Base-by-base conservation (phyloP, 2,113 vertebrate species). In the Laterallus jamaicensis region DNA sequence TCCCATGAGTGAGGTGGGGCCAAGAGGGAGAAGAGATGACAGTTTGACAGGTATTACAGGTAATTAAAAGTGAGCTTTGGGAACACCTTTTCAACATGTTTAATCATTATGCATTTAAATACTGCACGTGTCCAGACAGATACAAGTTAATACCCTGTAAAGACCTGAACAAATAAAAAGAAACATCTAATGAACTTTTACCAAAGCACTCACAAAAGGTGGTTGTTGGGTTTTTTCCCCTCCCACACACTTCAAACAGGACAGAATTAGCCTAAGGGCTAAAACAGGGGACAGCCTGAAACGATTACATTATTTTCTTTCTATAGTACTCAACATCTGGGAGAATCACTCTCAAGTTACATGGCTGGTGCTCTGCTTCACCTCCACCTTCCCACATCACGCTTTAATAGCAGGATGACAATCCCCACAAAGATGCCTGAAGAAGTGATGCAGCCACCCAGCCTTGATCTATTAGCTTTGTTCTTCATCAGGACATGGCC, bases 1-100 rank as follows among this genome's bases (percentile, higher is more conserved):
- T 95, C 93, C 82, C 93, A 95, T 0, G 11, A 79, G 69, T 29
- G 74, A 96, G 89, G 94, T 64, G 77, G 64, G 69, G 91, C 88
- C 40, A 86, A 69, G 42, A 88, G 25, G 47, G 26, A 90, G 54
- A 60, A 32, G 29, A 84, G 25, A 90, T 4, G 7, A 93, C 77
- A 92, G 74, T n/a, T 47, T 59, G 74, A 78, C 19, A 0, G 93
- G 76, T 80, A 90, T 39, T 90, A 83, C 77, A 49, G 74, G 86
- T 91, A 92, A 83, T 86, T 86, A 90, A 35, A 54, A 92, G 32
- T 0, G 1, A 78, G 83, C 62, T 94, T 68, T 60, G 62, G 55
- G 56, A 94, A 88, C 69, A 91, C 11, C 64, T 96, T 90, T 79
- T 39, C 49, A 83, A 60, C 32, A 31, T n/a, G 20, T 79, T 93